Conservation (phyloP, 2,797 vertebrate genomes). For the Pteronotus mesoamericanus region DNA sequence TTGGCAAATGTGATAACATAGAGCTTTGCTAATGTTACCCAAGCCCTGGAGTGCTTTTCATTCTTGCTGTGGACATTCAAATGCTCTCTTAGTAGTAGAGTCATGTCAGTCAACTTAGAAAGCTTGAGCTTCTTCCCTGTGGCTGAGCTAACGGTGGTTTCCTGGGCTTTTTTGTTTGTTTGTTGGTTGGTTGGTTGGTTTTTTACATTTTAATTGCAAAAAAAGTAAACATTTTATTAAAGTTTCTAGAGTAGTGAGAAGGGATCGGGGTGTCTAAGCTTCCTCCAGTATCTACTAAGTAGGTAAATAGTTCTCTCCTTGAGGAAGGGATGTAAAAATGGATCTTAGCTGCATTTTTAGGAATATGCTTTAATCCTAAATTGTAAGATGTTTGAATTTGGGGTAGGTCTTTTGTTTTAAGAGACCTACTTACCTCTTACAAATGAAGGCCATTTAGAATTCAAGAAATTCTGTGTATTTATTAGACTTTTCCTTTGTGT, state of each 20-base stretch:
- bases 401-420: not conserved
- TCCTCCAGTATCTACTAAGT: not conserved
- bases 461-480: constrained; percentile 42
- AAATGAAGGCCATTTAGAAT: constrained; percentile 17
- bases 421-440: constrained; percentile 2
- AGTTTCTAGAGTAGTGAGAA: not conserved
- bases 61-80: not conserved
- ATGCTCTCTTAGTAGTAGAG: not conserved
- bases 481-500: constrained; percentile 5
- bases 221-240: not conserved
- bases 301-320: not conserved
- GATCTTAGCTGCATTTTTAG: not conserved
- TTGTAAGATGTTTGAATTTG: not conserved
- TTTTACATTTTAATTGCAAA: constrained; percentile 30
- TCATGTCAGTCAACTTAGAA: not conserved
- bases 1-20: constrained; percentile 12
- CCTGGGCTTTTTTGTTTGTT: not conserved
- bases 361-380: not conserved
- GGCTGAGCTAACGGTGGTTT: not conserved
- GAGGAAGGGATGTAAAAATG: not conserved
- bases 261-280: not conserved
- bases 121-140: not conserved
- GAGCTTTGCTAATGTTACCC: constrained; percentile 11
- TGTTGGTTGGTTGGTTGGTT: not conserved
- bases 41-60: not conserved